Evolutionary conservation across 2,888 invertebrate genomes (phyloP).

Genomic region (Phaonia tiefii): DNA sequence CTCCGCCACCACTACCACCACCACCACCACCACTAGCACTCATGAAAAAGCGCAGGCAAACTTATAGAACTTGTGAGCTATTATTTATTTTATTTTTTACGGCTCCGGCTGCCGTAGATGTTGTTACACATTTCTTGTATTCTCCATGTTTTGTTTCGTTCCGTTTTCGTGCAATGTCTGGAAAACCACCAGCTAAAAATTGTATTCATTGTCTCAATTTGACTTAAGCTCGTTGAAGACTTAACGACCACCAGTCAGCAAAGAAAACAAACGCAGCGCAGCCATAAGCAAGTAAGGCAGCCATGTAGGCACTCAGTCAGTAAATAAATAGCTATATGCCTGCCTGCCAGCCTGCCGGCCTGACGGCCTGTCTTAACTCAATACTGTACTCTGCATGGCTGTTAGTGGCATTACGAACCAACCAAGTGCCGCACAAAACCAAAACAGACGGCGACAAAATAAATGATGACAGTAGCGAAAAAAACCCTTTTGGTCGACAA

Average conservation of each 20-base stretch:
- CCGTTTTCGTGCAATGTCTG: neutral
- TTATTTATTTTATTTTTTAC: conserved; percentile 32
- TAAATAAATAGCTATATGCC: conserved; percentile 17
- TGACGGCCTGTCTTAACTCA: conserved; percentile 6
- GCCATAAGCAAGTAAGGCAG: neutral
- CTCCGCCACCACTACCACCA: too few relatives aligned
- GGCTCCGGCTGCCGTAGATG: conserved; percentile 5
- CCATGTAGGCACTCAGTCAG: neutral
- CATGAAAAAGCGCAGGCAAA: conserved; percentile 18
- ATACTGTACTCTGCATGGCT: neutral
- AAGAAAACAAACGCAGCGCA: neutral
- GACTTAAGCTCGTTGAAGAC: conserved; percentile 36
- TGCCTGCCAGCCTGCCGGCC: neutral
- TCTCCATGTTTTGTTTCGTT: conserved; percentile 5
- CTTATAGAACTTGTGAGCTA: conserved; percentile 31
- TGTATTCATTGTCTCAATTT: conserved; percentile 34
- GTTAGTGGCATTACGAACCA: neutral
- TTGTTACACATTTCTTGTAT: neutral
- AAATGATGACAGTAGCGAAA: conserved; percentile 32
- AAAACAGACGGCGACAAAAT: conserved; percentile 36
- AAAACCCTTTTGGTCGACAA: conserved; percentile 22
- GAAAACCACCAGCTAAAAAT: conserved; percentile 41
- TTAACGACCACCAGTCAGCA: conserved; percentile 25
- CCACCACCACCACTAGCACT: conserved; percentile 5
- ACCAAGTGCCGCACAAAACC: conserved; percentile 18